Evolutionary conservation across 1,140 invertebrate species (phyloP).

Genomic region (Melitaea cinxia): DNA sequence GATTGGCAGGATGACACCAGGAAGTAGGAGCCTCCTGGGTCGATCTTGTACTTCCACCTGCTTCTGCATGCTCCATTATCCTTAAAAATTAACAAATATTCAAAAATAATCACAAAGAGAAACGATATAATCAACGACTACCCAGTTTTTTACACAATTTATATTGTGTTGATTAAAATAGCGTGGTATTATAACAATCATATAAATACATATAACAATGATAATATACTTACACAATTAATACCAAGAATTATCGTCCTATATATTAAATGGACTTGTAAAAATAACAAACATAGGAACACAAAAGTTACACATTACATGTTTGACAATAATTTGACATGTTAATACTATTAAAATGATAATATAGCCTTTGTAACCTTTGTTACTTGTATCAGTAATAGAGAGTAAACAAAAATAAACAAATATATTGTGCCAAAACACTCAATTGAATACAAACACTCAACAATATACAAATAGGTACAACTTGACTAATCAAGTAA

Average conservation of each 20-base stretch:
- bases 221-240: conserved; percentile 2
- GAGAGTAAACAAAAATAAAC: conserved; percentile 9
- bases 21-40: conserved; percentile 46
- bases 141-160: not conserved
- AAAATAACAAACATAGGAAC: conserved; percentile 4
- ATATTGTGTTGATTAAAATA: not conserved
- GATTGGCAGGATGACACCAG: conserved; percentile 68
- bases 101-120: conserved; percentile 4
- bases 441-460: not conserved
- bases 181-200: not conserved
- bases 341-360: not conserved
- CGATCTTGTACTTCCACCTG: conserved; percentile 40
- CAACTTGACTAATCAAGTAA: not conserved
- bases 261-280: conserved; percentile 7
- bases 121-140: conserved; percentile 15
- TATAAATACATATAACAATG: not conserved
- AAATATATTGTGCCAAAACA: not conserved
- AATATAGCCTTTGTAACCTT: not conserved
- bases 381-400: not conserved
- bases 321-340: not conserved
- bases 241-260: not conserved
- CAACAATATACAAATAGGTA: no score
- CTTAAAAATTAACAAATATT: not conserved
- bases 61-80: conserved; percentile 58
- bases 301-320: conserved; percentile 6